Conservation (phyloP, 2,113 vertebrate genomes). For the Ictalurus punctatus region DNA sequence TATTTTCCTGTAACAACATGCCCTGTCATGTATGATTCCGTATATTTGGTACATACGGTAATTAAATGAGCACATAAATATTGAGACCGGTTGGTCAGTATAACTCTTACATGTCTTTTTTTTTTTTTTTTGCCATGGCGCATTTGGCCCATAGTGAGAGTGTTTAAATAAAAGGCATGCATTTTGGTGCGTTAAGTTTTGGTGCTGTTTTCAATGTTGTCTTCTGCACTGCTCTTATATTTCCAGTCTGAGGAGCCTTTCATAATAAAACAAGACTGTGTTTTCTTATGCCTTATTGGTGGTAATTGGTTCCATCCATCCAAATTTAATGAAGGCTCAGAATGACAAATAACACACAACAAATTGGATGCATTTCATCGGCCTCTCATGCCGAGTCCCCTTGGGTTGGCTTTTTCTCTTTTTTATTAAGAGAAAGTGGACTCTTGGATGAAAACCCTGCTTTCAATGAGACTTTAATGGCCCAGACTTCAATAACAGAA, state of each 20-base stretch:
- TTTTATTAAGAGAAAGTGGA: neutral
- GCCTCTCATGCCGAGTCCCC: neutral
- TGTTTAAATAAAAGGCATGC: neutral
- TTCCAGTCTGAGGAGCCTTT: neutral
- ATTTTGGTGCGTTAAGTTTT: neutral
- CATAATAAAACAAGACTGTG: neutral
- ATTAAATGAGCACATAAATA: neutral
- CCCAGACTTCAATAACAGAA: neutral
- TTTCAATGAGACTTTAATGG: neutral
- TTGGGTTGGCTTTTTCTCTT: neutral
- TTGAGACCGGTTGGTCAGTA: neutral
- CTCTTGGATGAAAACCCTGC: neutral
- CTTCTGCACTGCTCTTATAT: neutral
- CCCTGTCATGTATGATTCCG: no score
- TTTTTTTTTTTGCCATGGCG: neutral
- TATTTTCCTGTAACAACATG: neutral
- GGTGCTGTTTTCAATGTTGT: neutral
- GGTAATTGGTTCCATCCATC: slow-evolving; percentile 40
- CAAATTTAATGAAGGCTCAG: slow-evolving; percentile 41
- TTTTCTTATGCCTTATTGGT: slow-evolving; percentile 44
- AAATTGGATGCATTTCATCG: slow-evolving; percentile 21
- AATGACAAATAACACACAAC: slow-evolving; percentile 1
- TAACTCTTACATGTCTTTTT: neutral
- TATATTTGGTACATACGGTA: neutral
- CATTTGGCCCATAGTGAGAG: neutral